Evolutionary conservation across 2,797 vertebrate species (phyloP).

Genomic region (Myripristis jacobus): DNA sequence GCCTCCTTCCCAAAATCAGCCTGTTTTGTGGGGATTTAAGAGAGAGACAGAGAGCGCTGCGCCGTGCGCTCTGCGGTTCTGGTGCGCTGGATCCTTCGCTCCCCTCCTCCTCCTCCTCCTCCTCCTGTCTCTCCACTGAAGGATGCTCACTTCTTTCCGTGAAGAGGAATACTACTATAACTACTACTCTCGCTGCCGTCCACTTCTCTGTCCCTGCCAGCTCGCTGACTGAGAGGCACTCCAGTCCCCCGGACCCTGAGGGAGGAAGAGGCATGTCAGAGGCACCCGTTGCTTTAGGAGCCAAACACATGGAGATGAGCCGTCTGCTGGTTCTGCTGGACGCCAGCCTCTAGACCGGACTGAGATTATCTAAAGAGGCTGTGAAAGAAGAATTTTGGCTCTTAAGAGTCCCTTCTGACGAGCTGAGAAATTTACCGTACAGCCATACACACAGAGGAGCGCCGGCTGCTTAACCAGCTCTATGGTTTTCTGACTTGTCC

Average conservation of each 20-base stretch:
- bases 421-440: constrained; percentile 40
- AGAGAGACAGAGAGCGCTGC: constrained; percentile 70
- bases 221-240: constrained; percentile 61
- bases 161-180: constrained; percentile 75
- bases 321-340: constrained; percentile 64
- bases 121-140: constrained; percentile 62
- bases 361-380: constrained; percentile 36
- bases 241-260: constrained; percentile 37
- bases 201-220: constrained; percentile 52
- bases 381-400: constrained; percentile 37
- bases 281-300: constrained; percentile 48
- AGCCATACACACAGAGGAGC: constrained; percentile 54
- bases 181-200: constrained; percentile 40
- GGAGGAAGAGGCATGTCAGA: constrained; percentile 67
- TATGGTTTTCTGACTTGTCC: constrained; percentile 81
- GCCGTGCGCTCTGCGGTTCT: constrained; percentile 52
- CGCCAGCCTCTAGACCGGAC: constrained; percentile 62
- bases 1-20: constrained; percentile 53
- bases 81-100: constrained; percentile 63
- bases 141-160: constrained; percentile 78
- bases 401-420: constrained; percentile 47
- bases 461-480: constrained; percentile 65
- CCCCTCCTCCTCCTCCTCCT: constrained; percentile 52
- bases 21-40: constrained; percentile 66
- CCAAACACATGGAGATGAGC: constrained; percentile 72